Percentiles rank a stretch among this genome's conserved stretches.
Evolutionary conservation across 2,797 vertebrate species (phyloP).

Genomic region (Sebastes vulpes): DNA sequence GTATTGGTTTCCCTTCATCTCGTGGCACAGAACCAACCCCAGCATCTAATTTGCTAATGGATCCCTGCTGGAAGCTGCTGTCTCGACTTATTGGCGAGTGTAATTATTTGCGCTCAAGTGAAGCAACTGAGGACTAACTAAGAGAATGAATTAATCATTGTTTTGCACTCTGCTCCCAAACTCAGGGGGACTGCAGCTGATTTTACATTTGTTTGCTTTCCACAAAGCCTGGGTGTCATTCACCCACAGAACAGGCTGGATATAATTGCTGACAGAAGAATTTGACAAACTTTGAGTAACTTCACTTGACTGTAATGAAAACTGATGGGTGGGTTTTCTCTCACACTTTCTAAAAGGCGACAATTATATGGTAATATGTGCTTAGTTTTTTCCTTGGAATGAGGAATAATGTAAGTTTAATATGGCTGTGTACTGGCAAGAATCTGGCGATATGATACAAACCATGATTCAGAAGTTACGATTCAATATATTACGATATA

Average conservation of each 20-base stretch:
- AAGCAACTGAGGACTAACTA: conserved; percentile 76
- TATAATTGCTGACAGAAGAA: background rate
- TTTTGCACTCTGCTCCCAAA: conserved; percentile 58
- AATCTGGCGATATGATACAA: background rate
- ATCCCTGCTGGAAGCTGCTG: conserved; percentile 79
- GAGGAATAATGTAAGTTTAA: background rate
- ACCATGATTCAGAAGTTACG: background rate
- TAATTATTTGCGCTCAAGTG: conserved; percentile 80
- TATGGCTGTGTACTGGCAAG: background rate
- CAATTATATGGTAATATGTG: background rate
- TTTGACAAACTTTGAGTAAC: background rate
- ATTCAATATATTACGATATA: background rate
- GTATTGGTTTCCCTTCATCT: conserved; percentile 78
- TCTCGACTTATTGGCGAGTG: conserved; percentile 14
- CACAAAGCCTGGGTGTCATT: conserved; percentile 53
- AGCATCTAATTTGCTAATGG: conserved; percentile 86
- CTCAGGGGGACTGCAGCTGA: conserved; percentile 14
- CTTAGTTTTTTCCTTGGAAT: background rate
- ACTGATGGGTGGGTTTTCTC: background rate
- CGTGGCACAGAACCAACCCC: conserved; percentile 78
- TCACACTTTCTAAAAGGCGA: background rate
- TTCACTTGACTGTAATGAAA: background rate
- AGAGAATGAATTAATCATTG: conserved; percentile 84
- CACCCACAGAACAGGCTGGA: conserved; percentile 20
- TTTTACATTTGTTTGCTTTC: conserved; percentile 45